phyloP scores from a whole-genome alignment of 2,113 vertebrate species.

The Xiphophorus hellerii region DNA sequence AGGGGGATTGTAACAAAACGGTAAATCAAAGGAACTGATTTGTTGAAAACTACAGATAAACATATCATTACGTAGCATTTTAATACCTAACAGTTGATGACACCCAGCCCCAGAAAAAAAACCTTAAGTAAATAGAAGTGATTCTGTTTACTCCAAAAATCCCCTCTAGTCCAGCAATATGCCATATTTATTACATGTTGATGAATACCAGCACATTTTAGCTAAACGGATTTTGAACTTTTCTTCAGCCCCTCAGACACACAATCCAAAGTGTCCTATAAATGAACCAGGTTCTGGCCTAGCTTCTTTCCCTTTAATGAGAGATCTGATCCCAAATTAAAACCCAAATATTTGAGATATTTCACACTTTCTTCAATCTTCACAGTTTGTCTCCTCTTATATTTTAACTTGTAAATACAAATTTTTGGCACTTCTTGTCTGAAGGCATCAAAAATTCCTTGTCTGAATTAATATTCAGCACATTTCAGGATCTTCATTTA shows the following conservation, averaged over 20 bases:
- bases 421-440: not conserved
- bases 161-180: not conserved
- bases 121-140: not conserved
- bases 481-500: not conserved
- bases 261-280: not conserved
- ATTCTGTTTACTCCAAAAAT: not conserved
- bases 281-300: too few species aligned
- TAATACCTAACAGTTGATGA: constrained; percentile 77
- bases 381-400: not conserved
- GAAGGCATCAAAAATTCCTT: not conserved
- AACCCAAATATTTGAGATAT: not conserved
- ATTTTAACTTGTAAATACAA: not conserved
- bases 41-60: constrained; percentile 78
- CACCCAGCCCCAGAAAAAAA: not conserved
- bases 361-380: not conserved
- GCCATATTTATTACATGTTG: not conserved
- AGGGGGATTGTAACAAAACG: constrained; percentile 69
- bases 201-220: not conserved
- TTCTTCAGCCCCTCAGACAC: not conserved
- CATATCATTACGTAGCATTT: constrained; percentile 50
- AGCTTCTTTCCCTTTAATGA: not conserved
- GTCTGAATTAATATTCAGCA: not conserved
- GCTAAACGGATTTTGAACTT: not conserved
- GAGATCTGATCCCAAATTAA: not conserved
- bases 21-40: constrained; percentile 26